phyloP scores from a whole-genome alignment of 2,888 invertebrate species.

The Gymnocheta viridis region DNA sequence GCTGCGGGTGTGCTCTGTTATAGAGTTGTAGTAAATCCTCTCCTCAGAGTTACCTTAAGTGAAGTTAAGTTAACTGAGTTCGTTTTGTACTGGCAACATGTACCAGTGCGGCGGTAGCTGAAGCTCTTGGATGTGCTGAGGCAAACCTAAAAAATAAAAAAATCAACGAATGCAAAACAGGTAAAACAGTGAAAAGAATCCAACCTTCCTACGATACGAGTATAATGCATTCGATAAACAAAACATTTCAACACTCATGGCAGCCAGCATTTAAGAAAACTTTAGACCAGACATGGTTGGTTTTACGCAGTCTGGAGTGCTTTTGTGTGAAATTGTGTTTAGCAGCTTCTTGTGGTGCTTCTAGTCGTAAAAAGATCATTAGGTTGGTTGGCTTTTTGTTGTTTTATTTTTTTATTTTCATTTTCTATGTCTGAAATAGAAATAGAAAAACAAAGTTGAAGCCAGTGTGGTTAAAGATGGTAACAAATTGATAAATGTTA shows the following conservation, averaged over 20 bases:
- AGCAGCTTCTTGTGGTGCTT: conserved; percentile 51
- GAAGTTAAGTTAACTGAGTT: neutral
- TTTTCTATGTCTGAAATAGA: neutral
- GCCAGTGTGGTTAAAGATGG: conserved; percentile 71
- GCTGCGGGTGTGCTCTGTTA: too few species aligned
- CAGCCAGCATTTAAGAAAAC: conserved; percentile 22
- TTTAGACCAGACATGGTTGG: conserved; percentile 9
- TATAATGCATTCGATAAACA: neutral
- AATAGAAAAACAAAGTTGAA: conserved; percentile 17
- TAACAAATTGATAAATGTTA: conserved; percentile 74
- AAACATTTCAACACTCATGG: neutral
- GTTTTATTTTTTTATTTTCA: neutral
- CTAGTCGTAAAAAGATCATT: conserved; percentile 44
- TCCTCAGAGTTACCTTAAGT: too few species aligned
- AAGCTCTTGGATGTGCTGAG: neutral
- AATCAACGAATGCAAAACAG: neutral
- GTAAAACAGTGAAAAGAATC: neutral
- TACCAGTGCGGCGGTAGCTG: neutral
- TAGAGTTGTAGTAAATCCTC: too few species aligned
- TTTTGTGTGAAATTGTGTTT: conserved; percentile 34
- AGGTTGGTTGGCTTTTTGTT: conserved; percentile 17
- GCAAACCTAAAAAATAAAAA: neutral
- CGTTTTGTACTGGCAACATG: neutral
- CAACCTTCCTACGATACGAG: conserved; percentile 12
- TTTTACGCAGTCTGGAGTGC: conserved; percentile 4